These are phyloP conservation scores for Halictus ligatus DNA, from an alignment of 2,888 invertebrate genomes.

Conservation along the genomic window DNA sequence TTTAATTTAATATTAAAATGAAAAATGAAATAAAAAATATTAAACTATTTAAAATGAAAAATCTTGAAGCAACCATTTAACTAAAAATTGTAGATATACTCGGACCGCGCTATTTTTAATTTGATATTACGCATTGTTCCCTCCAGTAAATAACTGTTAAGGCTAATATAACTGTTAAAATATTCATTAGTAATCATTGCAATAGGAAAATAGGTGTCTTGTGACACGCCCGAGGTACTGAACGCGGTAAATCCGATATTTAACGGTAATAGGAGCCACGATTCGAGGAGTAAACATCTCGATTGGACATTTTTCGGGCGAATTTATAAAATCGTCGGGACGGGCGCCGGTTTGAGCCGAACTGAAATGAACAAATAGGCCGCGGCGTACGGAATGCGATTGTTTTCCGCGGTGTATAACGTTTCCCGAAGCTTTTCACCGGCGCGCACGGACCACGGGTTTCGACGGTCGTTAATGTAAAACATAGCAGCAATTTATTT, in stretches of 20 bases:
- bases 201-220: background rate
- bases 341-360: background rate
- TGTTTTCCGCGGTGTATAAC: background rate
- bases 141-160: too few relatives aligned
- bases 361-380: background rate
- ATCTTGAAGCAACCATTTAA: background rate
- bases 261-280: background rate
- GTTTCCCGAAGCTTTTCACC: background rate
- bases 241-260: background rate
- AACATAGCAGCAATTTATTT: slow-evolving; percentile 1
- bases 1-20: background rate
- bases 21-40: too few relatives aligned
- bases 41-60: background rate
- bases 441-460: background rate
- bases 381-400: background rate
- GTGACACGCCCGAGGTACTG: background rate
- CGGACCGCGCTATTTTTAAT: background rate
- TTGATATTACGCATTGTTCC: background rate
- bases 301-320: background rate
- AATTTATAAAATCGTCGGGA: background rate
- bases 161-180: too few relatives aligned
- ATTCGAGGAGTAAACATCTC: background rate
- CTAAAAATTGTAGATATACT: background rate
- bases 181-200: background rate
- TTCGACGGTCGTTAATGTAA: slow-evolving; percentile 3